Evolutionary conservation across 2,113 vertebrate species (phyloP).

Genomic region (Sphaerodactylus townsendi): DNA sequence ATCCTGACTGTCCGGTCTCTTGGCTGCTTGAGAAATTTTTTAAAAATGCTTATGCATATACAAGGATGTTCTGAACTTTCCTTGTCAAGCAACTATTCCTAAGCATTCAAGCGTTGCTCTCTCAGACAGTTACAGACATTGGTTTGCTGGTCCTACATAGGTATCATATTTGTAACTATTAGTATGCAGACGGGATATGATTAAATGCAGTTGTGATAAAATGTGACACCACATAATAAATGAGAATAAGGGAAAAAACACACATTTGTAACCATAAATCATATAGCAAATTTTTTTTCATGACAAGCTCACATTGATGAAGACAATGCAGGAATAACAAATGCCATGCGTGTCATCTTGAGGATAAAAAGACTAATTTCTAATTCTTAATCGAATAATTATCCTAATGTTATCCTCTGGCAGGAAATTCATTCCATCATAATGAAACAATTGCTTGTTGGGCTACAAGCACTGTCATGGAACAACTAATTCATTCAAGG

Average conservation of each 20-base stretch:
- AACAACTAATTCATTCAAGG: neutral
- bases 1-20: slow-evolving; percentile 20
- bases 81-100: slow-evolving; percentile 58
- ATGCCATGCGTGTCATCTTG: slow-evolving; percentile 57
- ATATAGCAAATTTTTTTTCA: slow-evolving; percentile 83
- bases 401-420: slow-evolving; percentile 45
- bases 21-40: slow-evolving; percentile 40
- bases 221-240: slow-evolving; percentile 91
- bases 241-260: slow-evolving; percentile 78
- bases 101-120: slow-evolving; percentile 71
- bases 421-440: slow-evolving; percentile 45
- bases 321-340: slow-evolving; percentile 75
- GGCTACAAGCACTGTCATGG: slow-evolving; percentile 23
- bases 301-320: slow-evolving; percentile 75
- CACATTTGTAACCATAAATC: slow-evolving; percentile 92
- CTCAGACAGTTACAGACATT: slow-evolving; percentile 76
- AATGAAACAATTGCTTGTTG: slow-evolving; percentile 41
- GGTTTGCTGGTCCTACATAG: slow-evolving; percentile 77
- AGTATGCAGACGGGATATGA: slow-evolving; percentile 91
- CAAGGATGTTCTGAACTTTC: slow-evolving; percentile 55
- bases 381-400: slow-evolving; percentile 43
- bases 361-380: slow-evolving; percentile 37
- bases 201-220: slow-evolving; percentile 88
- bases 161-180: slow-evolving; percentile 87
- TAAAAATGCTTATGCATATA: slow-evolving; percentile 46